A percentile compares a stretch with the other conserved stretches of the same genome.
Conservation (phyloP, 2,888 invertebrate species). For the Pollenia angustigena region DNA sequence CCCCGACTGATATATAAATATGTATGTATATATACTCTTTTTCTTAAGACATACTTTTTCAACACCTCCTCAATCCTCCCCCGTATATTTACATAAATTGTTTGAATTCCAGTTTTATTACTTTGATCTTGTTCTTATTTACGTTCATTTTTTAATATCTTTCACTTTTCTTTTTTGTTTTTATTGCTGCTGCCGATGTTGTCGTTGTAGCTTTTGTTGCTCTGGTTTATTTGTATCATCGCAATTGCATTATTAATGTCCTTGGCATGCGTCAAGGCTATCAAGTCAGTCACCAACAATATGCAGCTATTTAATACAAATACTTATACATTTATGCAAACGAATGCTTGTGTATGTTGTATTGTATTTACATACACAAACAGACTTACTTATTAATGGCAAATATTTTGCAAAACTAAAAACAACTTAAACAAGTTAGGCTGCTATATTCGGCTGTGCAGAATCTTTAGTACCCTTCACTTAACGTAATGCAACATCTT, state of each 20-base stretch:
- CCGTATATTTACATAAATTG: constrained; percentile 32
- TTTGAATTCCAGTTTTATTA: constrained; percentile 32
- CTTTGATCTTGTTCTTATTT: constrained; percentile 23
- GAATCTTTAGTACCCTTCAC: too few species aligned
- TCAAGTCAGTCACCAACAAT: constrained; percentile 59
- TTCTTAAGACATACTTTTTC: neutral
- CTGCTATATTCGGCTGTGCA: too few species aligned
- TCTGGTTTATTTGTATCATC: constrained; percentile 72
- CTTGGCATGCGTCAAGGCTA: constrained; percentile 72
- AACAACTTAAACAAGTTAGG: constrained; percentile 33
- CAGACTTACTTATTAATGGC: too few species aligned
- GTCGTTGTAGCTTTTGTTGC: neutral
- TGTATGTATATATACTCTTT: neutral
- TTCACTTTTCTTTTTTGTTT: constrained; percentile 41
- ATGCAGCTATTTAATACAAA: constrained; percentile 14
- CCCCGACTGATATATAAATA: neutral
- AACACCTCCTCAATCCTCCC: neutral
- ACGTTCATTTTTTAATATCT: constrained; percentile 22
- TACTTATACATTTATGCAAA: neutral
- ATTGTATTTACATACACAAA: constrained; percentile 2
- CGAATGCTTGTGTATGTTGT: neutral
- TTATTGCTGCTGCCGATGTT: neutral
- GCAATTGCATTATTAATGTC: constrained; percentile 80
- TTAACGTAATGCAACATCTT: too few species aligned
- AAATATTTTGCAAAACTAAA: constrained; percentile 11